Conservation (phyloP, 2,888 invertebrate genomes). For the Lamellibrachia satsuma region DNA sequence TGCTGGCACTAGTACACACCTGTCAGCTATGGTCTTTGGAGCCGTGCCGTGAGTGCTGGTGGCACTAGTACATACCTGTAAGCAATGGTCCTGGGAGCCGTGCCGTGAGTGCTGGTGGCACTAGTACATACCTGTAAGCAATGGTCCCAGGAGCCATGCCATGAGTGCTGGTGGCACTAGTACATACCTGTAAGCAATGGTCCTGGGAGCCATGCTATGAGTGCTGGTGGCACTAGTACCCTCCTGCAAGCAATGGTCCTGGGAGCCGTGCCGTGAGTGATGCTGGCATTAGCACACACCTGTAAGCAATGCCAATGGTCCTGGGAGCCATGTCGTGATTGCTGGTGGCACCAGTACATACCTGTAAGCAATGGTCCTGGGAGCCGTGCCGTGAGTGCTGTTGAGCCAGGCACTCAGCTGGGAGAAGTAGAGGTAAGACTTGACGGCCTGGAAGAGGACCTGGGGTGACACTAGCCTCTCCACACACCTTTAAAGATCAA, state of each 20-base stretch:
- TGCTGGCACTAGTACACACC: too few relatives aligned
- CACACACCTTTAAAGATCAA: conserved; percentile 30
- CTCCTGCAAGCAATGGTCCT: background rate
- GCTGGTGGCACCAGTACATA: conserved; percentile 36
- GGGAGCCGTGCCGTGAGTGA: too few relatives aligned
- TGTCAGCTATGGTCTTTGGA: too few relatives aligned
- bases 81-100: too few relatives aligned
- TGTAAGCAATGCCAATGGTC: background rate
- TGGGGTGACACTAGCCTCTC: conserved; percentile 47
- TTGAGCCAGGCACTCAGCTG: conserved; percentile 92
- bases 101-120: too few relatives aligned
- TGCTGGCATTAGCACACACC: background rate
- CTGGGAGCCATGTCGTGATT: background rate
- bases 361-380: conserved; percentile 73
- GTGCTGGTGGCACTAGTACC: background rate
- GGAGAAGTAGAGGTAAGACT: conserved; percentile 95
- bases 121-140: too few relatives aligned
- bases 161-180: too few relatives aligned
- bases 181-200: too few relatives aligned
- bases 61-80: too few relatives aligned
- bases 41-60: too few relatives aligned
- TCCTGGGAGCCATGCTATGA: too few relatives aligned
- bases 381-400: conserved; percentile 65
- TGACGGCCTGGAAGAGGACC: conserved; percentile 84
- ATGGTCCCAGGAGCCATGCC: too few relatives aligned